Conservation (phyloP, 2,888 invertebrate genomes). For the Dastarcus helophoroides region DNA sequence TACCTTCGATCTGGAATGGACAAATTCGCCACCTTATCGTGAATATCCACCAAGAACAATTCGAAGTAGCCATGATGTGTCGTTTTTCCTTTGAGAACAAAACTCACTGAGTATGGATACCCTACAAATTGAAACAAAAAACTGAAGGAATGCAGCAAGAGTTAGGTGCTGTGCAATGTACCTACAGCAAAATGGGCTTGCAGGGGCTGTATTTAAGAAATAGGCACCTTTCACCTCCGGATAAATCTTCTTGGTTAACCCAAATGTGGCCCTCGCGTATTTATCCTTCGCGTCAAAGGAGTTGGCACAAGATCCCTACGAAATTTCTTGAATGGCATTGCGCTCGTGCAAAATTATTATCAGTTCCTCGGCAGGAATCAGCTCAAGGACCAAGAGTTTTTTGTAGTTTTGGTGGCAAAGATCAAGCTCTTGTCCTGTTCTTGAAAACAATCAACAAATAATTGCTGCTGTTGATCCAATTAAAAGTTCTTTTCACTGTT, state of each 20-base stretch:
- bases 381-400: no score
- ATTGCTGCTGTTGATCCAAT: no score
- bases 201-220: conserved; percentile 28
- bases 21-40: conserved; percentile 23
- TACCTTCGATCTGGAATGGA: conserved; percentile 21
- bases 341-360: no score
- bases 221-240: conserved; percentile 22
- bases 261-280: conserved; percentile 27
- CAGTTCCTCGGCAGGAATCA: no score
- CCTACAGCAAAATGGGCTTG: conserved; percentile 32
- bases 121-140: background rate
- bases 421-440: no score
- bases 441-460: no score
- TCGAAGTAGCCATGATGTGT: conserved; percentile 25
- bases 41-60: conserved; percentile 27
- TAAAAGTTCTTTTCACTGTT: no score
- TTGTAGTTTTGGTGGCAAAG: no score
- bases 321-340: no score
- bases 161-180: conserved; percentile 6
- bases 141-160: background rate
- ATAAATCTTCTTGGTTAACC: conserved; percentile 22
- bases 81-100: conserved; percentile 2
- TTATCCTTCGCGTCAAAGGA: conserved; percentile 20
- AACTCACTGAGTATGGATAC: conserved; percentile 6
- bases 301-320: conserved; percentile 26